Conservation (phyloP, 1,140 invertebrate species). For the Saxidomus purpurata region DNA sequence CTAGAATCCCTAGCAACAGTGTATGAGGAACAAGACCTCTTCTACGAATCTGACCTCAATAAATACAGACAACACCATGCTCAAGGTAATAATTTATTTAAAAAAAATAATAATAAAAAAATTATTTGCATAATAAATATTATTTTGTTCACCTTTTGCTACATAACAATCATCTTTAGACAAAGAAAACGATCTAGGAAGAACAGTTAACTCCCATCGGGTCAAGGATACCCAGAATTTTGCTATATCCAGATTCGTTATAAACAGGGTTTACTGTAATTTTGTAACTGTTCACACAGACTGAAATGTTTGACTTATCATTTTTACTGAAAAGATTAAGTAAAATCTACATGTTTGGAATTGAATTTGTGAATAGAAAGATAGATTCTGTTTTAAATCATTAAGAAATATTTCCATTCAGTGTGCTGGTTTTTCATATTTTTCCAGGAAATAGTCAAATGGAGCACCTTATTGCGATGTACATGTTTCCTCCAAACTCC, state of each 20-base stretch:
- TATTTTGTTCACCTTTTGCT: neutral
- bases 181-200: neutral
- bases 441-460: constrained; percentile 44
- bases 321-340: too few relatives aligned
- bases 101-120: neutral
- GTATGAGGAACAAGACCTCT: constrained; percentile 60
- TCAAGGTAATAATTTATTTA: constrained; percentile 25
- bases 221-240: neutral
- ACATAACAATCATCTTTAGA: neutral
- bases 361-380: too few relatives aligned
- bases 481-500: constrained; percentile 14
- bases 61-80: constrained; percentile 77
- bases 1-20: constrained; percentile 73
- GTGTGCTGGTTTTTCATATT: too few relatives aligned
- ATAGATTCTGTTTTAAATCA: too few relatives aligned
- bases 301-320: too few relatives aligned
- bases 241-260: too few relatives aligned
- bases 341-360: too few relatives aligned
- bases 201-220: neutral
- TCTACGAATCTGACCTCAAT: constrained; percentile 66
- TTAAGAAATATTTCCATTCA: too few relatives aligned
- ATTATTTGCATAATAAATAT: neutral
- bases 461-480: constrained; percentile 37
- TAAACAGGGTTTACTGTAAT: too few relatives aligned
- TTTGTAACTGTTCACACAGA: too few relatives aligned